Evolutionary conservation across 2,888 invertebrate genomes (phyloP).

Genomic region (Melieria crassipennis): DNA sequence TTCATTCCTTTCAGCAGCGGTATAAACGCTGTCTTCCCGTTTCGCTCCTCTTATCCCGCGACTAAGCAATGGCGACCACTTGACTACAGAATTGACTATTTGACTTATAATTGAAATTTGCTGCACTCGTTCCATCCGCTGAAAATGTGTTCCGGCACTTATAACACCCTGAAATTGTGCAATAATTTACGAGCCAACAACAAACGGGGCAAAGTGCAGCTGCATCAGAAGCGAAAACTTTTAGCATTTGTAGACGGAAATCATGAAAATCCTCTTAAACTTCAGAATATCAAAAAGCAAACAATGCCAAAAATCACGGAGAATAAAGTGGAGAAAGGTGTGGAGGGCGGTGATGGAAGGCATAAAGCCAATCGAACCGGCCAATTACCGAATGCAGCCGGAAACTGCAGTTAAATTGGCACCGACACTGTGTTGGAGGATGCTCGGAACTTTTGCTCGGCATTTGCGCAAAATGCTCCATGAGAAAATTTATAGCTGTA

Average conservation of each 20-base stretch:
- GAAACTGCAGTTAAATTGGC: slow-evolving; percentile 16
- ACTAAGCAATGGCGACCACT: neutral
- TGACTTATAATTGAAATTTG: slow-evolving; percentile 17
- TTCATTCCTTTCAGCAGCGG: too few relatives aligned
- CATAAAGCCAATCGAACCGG: slow-evolving; percentile 26
- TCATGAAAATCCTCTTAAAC: slow-evolving; percentile 17
- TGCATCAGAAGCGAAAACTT: slow-evolving; percentile 7
- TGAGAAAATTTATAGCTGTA: too few relatives aligned
- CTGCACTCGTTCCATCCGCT: neutral
- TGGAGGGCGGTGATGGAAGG: slow-evolving; percentile 14
- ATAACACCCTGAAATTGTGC: neutral
- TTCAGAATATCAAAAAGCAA: neutral
- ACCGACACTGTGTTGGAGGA: slow-evolving; percentile 1
- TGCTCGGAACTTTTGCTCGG: slow-evolving; percentile 1
- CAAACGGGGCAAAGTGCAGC: too few relatives aligned
- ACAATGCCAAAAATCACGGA: neutral
- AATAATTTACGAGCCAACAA: neutral
- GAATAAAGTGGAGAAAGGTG: slow-evolving; percentile 1
- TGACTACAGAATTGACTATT: slow-evolving; percentile 13
- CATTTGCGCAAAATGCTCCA: neutral
- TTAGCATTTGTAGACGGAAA: slow-evolving; percentile 13
- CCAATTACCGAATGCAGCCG: slow-evolving; percentile 23
- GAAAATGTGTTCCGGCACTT: neutral
- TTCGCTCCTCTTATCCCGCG: too few relatives aligned
- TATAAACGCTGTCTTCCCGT: too few relatives aligned